Percentiles rank a stretch among this genome's conserved stretches.
Evolutionary conservation across 2,113 vertebrate genomes (phyloP).

Genomic region (Dermatemys mawii): DNA sequence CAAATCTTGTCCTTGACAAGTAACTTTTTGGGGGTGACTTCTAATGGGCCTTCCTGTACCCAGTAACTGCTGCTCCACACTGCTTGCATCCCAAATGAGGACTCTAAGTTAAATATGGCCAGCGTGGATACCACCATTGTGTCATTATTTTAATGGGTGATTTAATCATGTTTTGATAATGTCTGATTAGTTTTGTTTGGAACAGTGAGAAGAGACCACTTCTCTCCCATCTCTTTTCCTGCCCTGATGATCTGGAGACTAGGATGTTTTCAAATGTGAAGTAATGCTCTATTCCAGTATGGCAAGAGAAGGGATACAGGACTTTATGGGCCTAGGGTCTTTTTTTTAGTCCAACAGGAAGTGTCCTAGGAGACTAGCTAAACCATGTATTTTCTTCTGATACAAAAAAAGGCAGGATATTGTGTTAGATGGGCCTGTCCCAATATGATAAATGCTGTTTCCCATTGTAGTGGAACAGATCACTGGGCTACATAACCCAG

Average conservation of each 20-base stretch:
- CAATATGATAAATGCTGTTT: neutral
- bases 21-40: neutral
- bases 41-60: neutral
- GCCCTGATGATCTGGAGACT: slow-evolving; percentile 10
- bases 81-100: neutral
- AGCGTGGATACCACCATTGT: neutral
- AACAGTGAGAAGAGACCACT: neutral
- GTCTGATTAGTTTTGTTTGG: slow-evolving; percentile 30
- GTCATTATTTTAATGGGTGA: neutral
- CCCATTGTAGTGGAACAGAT: neutral
- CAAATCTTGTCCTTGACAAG: neutral
- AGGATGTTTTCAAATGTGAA: neutral
- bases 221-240: slow-evolving; percentile 26
- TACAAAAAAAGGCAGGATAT: neutral
- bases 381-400: neutral
- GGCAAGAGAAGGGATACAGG: neutral
- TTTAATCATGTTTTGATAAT: neutral
- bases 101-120: neutral
- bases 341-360: neutral
- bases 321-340: neutral
- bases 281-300: neutral
- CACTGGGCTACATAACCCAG: neutral
- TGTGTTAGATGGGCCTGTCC: neutral
- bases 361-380: neutral
- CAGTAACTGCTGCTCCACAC: neutral